Evolutionary conservation across 2,888 invertebrate genomes (phyloP).

Genomic region (Mimumesa dahlbomi): DNA sequence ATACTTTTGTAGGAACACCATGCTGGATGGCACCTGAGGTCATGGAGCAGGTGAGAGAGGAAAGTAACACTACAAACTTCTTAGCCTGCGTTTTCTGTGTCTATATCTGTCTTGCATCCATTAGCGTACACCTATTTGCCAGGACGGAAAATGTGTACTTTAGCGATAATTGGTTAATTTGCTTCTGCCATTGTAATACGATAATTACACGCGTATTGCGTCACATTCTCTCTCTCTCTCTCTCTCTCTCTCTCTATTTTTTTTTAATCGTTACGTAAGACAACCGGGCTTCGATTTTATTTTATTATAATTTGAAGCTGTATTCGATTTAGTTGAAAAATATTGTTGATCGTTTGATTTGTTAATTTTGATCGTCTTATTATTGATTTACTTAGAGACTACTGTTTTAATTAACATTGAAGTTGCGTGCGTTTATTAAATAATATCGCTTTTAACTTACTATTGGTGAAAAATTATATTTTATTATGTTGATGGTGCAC

Average conservation of each 20-base stretch:
- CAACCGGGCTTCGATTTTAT: too few species aligned
- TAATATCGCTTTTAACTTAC: too few species aligned
- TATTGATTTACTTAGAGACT: constrained; percentile 1
- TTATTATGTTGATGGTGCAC: too few species aligned
- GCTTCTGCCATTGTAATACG: constrained; percentile 18
- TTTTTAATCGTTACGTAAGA: too few species aligned
- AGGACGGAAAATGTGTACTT: constrained; percentile 15
- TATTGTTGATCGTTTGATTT: constrained; percentile 13
- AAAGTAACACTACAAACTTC: constrained; percentile 80
- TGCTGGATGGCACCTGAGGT: constrained; percentile 99
- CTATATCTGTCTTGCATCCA: constrained; percentile 44
- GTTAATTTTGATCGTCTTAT: background rate
- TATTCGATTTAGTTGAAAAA: constrained; percentile 10
- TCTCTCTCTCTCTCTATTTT: too few species aligned
- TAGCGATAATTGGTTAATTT: constrained; percentile 6
- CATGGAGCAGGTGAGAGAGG: constrained; percentile 93
- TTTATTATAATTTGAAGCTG: too few species aligned
- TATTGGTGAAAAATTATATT: too few species aligned
- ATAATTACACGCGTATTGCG: background rate
- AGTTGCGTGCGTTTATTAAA: too few species aligned
- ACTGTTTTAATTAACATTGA: too few species aligned
- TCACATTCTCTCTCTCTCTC: background rate
- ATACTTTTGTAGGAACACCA: constrained; percentile 99
- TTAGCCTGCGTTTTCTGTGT: constrained; percentile 76
- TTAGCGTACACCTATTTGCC: constrained; percentile 23